Evolutionary conservation across 30 jellyfish, hydroid and myxozoan species (phyloP), one percentile per base, ranked within the genome.

Genomic region (Aurelia coerulea): DNA sequence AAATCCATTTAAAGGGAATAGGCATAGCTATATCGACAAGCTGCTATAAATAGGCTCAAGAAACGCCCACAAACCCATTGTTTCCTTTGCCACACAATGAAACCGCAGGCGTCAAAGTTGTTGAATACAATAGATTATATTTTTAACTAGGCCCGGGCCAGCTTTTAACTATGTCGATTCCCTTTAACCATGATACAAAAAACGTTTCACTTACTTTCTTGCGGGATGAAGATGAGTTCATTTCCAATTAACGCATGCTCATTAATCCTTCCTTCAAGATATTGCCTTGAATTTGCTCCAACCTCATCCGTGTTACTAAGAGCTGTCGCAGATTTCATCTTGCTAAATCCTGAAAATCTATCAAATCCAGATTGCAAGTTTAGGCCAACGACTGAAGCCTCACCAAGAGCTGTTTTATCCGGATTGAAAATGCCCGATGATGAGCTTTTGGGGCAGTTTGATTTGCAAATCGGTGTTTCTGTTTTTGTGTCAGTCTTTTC

Each of bases 301-400:
- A 70, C 13, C 32, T 41, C 80, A 42, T 70, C 56, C 37, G 37
- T 56, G 23, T 70, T 51, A 23, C 32, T 41, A 12, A 50, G 16
- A 16, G 31, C 80, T 17, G 65, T 35, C 32, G 7, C 31, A 29
- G 33, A 62, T 18, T 39, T 32, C 7, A 16, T 50, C 10, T 79
- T 62, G 72, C 51, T 10, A 52, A 79, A 79, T 16, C 80, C 89
- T 17, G 70, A 41, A 46, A 79, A 62, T 46, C 68, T 67, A 37
- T 63, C 89, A 34, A 15, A 39, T 15, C 89, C 89, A 2, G 89
- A 1, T 32, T 63, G 80, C 5, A 79, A 34, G 19, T 79, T 79
- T 11, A 79, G 80, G n/a, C 89, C 89, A 46, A 79, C 89, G n/a
- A 79, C 51, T 9, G 74, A 23, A 10, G 78, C 41, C 39, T 62